Percentiles rank a stretch among this genome's conserved stretches.
Evolutionary conservation across 1,140 invertebrate genomes (phyloP).

Genomic region (Aphaenogaster floridana): DNA sequence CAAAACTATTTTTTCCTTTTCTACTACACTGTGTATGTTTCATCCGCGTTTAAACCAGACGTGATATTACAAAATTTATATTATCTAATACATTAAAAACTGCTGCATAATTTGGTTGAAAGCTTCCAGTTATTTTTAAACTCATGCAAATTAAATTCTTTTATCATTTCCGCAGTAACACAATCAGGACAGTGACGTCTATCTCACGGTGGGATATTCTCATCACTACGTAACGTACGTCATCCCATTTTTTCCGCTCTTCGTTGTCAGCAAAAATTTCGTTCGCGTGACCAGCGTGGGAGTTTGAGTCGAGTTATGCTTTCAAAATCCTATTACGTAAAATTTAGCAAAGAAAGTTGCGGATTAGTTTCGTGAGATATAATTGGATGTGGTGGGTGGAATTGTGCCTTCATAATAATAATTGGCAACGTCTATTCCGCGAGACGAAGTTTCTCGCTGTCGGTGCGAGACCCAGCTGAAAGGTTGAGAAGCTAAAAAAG

Average conservation of each 20-base stretch:
- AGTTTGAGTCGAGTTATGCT: constrained; percentile 66
- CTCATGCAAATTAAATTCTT: constrained; percentile 45
- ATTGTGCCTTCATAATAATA: constrained; percentile 75
- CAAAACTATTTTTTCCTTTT: background rate
- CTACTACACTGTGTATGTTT: background rate
- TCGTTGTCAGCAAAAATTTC: constrained; percentile 60
- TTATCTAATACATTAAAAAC: constrained; percentile 4
- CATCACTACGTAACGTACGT: constrained; percentile 38
- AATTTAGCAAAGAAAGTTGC: constrained; percentile 76
- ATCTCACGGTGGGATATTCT: constrained; percentile 43
- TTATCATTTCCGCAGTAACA: constrained; percentile 29
- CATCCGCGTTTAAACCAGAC: background rate
- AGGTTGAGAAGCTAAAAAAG: background rate
- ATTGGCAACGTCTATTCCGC: constrained; percentile 72
- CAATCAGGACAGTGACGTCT: constrained; percentile 25
- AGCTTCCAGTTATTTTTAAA: constrained; percentile 20
- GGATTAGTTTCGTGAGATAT: constrained; percentile 75
- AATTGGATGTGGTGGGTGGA: constrained; percentile 72
- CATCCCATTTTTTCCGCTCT: constrained; percentile 35
- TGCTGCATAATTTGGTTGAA: constrained; percentile 10
- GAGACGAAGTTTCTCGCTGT: constrained; percentile 61
- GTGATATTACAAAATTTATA: constrained; percentile 7
- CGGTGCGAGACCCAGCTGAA: background rate
- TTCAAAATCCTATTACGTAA: constrained; percentile 74
- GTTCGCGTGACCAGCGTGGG: constrained; percentile 67